Conservation (phyloP, 2,888 invertebrate genomes). For the Leptopilina syphax region DNA sequence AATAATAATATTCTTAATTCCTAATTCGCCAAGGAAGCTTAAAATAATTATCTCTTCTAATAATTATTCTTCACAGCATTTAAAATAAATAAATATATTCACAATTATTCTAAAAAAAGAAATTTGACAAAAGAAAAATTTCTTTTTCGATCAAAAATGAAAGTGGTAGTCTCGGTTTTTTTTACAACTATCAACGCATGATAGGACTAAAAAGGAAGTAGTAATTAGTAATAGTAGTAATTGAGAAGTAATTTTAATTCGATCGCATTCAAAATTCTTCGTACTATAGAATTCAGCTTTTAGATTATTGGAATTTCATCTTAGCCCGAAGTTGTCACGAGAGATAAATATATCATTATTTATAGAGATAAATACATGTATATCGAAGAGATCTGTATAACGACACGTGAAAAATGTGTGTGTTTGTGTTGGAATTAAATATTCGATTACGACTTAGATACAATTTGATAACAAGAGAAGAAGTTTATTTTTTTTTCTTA, state of each 20-base stretch:
- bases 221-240: constrained; percentile 41
- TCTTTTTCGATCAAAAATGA: not conserved
- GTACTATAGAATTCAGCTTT: constrained; percentile 31
- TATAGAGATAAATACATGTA: constrained; percentile 31
- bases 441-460: constrained; percentile 26
- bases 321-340: constrained; percentile 40
- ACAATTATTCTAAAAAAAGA: not conserved
- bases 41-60: no score
- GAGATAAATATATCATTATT: constrained; percentile 33
- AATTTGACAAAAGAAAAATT: not conserved
- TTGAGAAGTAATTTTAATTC: constrained; percentile 52
- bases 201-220: constrained; percentile 16
- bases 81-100: not conserved
- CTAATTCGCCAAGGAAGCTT: not conserved
- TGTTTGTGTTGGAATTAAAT: constrained; percentile 15
- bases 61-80: not conserved
- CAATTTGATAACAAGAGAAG: constrained; percentile 35
- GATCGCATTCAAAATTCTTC: constrained; percentile 59
- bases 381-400: constrained; percentile 33
- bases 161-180: constrained; percentile 11
- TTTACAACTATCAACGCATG: constrained; percentile 11
- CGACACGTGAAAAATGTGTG: constrained; percentile 27
- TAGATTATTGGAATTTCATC: constrained; percentile 35
- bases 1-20: not conserved
- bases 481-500: not conserved